Conservation (phyloP, 1,140 invertebrate species). For the Parasteatoda tepidariorum region DNA sequence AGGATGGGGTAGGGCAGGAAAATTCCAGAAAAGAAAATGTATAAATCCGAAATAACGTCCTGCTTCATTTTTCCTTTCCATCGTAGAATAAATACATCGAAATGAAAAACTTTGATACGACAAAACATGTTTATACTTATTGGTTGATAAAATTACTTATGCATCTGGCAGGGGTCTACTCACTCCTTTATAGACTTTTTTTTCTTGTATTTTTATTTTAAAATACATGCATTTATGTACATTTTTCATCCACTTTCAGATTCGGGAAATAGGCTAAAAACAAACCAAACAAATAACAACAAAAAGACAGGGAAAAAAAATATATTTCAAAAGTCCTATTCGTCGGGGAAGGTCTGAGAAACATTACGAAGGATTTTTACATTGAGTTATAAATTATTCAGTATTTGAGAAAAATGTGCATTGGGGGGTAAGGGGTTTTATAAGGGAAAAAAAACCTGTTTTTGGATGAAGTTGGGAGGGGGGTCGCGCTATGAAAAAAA, state of each 20-base stretch:
- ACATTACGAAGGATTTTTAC: conserved; percentile 55
- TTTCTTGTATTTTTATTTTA: not conserved
- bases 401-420: conserved; percentile 40
- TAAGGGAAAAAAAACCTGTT: not conserved
- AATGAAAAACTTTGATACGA: conserved; percentile 52
- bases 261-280: conserved; percentile 39
- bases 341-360: conserved; percentile 18
- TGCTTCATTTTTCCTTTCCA: conserved; percentile 11
- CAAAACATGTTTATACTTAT: conserved; percentile 54
- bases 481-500: not conserved
- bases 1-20: not conserved
- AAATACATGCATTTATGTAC: conserved; percentile 33
- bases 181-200: not conserved
- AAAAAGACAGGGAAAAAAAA: conserved; percentile 13
- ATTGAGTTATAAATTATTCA: conserved; percentile 55
- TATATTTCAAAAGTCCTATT: conserved; percentile 10
- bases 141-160: conserved; percentile 58
- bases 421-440: not conserved
- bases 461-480: not conserved
- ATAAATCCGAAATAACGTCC: conserved; percentile 38
- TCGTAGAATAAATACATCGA: conserved; percentile 36
- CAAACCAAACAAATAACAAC: conserved; percentile 10
- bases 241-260: conserved; percentile 12
- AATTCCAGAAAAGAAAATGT: not conserved
- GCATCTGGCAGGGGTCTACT: conserved; percentile 2